Evolutionary conservation across 2,797 vertebrate species (phyloP).

Genomic region (Rhinatrema bivittatum): DNA sequence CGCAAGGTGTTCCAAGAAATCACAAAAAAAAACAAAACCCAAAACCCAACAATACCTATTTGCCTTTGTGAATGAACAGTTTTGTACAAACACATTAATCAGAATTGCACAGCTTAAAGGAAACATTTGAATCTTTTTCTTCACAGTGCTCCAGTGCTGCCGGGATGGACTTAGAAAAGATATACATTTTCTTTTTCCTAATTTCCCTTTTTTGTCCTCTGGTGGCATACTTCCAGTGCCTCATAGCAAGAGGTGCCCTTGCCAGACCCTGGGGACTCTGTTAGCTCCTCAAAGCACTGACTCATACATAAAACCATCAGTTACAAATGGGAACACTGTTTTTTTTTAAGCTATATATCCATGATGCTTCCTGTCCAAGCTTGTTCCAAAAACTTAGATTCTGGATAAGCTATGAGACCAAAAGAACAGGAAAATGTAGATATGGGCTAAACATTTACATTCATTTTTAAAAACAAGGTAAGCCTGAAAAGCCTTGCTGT

Average conservation of each 20-base stretch:
- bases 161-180: constrained; percentile 27
- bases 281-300: constrained; percentile 8
- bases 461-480: no score
- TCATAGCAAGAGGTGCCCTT: constrained; percentile 1
- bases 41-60: no score
- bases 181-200: constrained; percentile 27
- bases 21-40: constrained; percentile 40
- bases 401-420: no score
- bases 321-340: no score
- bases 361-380: no score
- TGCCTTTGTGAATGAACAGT: constrained; percentile 45
- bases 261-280: constrained; percentile 13
- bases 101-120: constrained; percentile 38
- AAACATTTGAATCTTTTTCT: constrained; percentile 44
- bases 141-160: constrained; percentile 29
- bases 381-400: no score
- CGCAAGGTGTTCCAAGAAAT: no score
- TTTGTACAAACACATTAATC: constrained; percentile 42
- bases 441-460: no score
- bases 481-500: no score
- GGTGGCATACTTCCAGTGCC: no score
- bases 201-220: constrained; percentile 4
- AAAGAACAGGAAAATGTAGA: no score
- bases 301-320: constrained; percentile 1
- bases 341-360: no score